phyloP scores from a whole-genome alignment of 2,888 invertebrate species.

The Meganola albula region DNA sequence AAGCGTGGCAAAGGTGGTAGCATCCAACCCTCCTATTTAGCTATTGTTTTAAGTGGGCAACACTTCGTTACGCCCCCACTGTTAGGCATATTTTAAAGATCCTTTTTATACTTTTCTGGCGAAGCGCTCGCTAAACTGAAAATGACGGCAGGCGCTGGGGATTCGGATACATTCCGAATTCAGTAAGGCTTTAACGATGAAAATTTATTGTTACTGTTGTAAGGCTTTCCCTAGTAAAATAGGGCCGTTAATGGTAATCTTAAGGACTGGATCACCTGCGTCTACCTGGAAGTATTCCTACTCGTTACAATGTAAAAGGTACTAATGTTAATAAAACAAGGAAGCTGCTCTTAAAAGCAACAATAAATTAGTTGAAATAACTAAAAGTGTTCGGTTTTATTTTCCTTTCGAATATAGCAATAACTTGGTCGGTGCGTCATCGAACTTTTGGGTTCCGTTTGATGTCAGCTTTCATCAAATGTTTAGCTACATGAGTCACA shows the following conservation, averaged over 20 bases:
- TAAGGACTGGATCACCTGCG: conserved; percentile 57
- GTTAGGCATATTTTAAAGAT: conserved; percentile 63
- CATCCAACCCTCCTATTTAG: conserved; percentile 67
- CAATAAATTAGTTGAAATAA: conserved; percentile 9
- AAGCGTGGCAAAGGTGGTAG: conserved; percentile 48
- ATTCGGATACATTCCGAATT: conserved; percentile 38
- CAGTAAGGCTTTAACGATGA: conserved; percentile 55
- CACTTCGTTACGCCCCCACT: conserved; percentile 72
- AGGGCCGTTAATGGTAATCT: conserved; percentile 56
- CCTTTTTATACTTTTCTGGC: conserved; percentile 51
- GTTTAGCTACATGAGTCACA: conserved; percentile 26
- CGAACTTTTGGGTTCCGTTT: conserved; percentile 17
- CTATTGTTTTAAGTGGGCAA: conserved; percentile 76
- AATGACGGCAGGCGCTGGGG: conserved; percentile 56
- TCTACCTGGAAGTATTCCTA: conserved; percentile 18
- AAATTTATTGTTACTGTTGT: conserved; percentile 67
- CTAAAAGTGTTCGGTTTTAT: neutral
- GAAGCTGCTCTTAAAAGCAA: neutral
- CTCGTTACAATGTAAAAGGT: conserved; percentile 23
- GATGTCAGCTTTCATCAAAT: conserved; percentile 21
- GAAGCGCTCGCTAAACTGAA: conserved; percentile 72
- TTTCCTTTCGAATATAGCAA: conserved; percentile 5
- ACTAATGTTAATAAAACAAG: no score
- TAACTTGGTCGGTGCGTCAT: conserved; percentile 15
- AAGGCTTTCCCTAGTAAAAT: conserved; percentile 59